Conservation (phyloP, 2,888 invertebrate genomes). For the Lycocerus yunnanus region DNA sequence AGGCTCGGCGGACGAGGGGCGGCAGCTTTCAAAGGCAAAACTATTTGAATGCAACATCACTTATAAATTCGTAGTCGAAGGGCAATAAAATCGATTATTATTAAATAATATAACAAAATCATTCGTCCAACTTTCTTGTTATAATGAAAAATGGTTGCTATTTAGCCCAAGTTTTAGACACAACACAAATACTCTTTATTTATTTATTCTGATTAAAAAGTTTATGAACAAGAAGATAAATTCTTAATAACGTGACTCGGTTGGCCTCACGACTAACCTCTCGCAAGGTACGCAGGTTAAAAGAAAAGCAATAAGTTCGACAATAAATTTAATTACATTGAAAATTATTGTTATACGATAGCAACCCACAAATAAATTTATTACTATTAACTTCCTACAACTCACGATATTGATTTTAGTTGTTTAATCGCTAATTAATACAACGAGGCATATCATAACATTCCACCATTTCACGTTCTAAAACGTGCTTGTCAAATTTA, state of each 20-base stretch:
- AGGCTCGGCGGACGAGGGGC: background rate
- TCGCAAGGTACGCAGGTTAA: constrained; percentile 6
- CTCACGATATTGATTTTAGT: background rate
- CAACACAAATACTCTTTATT: constrained; percentile 5
- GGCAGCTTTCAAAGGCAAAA: background rate
- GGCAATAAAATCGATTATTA: background rate
- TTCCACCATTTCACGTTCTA: background rate
- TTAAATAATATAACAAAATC: background rate
- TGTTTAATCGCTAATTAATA: constrained; percentile 3
- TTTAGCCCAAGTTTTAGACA: constrained; percentile 1
- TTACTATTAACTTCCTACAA: constrained; percentile 11
- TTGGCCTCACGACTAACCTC: constrained; percentile 5
- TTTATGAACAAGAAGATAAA: constrained; percentile 13
- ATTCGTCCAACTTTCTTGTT: background rate
- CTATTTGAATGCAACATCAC: background rate
- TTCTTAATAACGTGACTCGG: constrained; percentile 14
- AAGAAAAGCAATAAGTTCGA: constrained; percentile 11
- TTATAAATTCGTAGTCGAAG: background rate
- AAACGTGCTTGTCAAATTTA: background rate
- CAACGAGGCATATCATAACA: background rate
- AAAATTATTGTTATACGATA: constrained; percentile 3
- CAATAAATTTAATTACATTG: constrained; percentile 20
- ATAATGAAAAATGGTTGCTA: background rate
- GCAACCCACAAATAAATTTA: constrained; percentile 1
- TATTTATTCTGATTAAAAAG: constrained; percentile 5